These are phyloP conservation scores for Dermolepida albohirtum DNA, from an alignment of 2,888 invertebrate species.

Conservation along the genomic window DNA sequence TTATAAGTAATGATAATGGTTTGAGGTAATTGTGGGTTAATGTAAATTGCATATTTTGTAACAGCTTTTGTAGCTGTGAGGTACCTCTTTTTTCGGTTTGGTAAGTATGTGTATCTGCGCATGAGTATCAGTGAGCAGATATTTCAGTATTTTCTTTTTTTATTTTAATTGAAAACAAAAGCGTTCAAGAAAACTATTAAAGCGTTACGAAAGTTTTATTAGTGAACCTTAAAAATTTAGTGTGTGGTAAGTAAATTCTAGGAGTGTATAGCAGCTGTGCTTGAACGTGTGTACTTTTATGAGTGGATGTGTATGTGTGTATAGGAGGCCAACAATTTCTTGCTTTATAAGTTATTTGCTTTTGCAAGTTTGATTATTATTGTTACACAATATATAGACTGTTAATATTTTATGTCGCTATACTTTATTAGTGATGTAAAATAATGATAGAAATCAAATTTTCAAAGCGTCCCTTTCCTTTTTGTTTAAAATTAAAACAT, in stretches of 20 bases:
- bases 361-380: slow-evolving; percentile 38
- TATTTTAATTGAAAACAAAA: too few relatives aligned
- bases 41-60: too few relatives aligned
- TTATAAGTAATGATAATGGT: too few relatives aligned
- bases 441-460: slow-evolving; percentile 31
- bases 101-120: slow-evolving; percentile 40
- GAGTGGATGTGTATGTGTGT: slow-evolving; percentile 15
- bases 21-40: too few relatives aligned
- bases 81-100: slow-evolving; percentile 12
- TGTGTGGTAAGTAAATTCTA: slow-evolving; percentile 33
- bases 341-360: slow-evolving; percentile 12
- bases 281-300: slow-evolving; percentile 38
- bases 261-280: slow-evolving; percentile 16
- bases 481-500: slow-evolving; percentile 24
- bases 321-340: slow-evolving; percentile 50
- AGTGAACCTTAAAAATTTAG: slow-evolving; percentile 2
- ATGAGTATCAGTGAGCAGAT: slow-evolving; percentile 41
- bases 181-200: too few relatives aligned
- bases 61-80: slow-evolving; percentile 20
- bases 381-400: background rate
- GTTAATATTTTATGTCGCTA: slow-evolving; percentile 36
- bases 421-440: slow-evolving; percentile 34
- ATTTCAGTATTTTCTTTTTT: background rate
- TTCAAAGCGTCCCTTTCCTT: slow-evolving; percentile 23
- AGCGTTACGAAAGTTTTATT: too few relatives aligned